Percentiles rank a stretch among this genome's conserved stretches.
These are phyloP conservation scores for Nanorana parkeri DNA, from an alignment of 2,113 vertebrate genomes.

Conservation along the genomic window DNA sequence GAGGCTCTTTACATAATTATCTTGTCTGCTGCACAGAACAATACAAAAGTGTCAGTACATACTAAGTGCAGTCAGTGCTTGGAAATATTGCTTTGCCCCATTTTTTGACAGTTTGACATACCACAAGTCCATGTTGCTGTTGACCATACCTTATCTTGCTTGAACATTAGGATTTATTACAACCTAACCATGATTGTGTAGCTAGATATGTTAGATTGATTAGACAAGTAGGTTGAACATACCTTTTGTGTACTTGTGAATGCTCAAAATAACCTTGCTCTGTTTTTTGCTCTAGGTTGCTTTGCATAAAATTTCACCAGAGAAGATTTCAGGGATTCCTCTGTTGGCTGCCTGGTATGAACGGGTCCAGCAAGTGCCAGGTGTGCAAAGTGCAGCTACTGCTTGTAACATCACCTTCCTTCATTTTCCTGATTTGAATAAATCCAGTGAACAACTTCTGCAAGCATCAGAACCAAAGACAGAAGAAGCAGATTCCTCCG, in stretches of 20 bases:
- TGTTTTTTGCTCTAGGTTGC: constrained; percentile 71
- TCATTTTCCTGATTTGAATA: constrained; percentile 61
- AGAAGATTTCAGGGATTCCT: constrained; percentile 74
- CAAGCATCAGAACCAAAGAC: constrained; percentile 41
- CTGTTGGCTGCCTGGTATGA: constrained; percentile 86
- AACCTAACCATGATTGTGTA: too few species aligned
- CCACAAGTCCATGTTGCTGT: too few species aligned
- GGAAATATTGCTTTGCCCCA: too few species aligned
- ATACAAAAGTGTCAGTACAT: too few species aligned
- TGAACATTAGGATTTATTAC: too few species aligned
- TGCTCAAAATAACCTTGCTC: neutral
- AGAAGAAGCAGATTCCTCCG: constrained; percentile 65
- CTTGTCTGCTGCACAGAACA: too few species aligned
- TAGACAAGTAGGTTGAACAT: too few species aligned
- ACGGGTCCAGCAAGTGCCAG: constrained; percentile 86
- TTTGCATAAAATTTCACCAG: constrained; percentile 69
- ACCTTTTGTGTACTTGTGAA: too few species aligned
- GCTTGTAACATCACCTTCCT: constrained; percentile 81
- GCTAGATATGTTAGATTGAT: too few species aligned
- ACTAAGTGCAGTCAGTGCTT: too few species aligned
- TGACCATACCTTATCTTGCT: too few species aligned
- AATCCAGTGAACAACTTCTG: constrained; percentile 30
- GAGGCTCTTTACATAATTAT: neutral
- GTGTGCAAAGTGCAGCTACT: constrained; percentile 77
- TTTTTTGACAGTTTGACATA: too few species aligned